A percentile compares a stretch with the other conserved stretches of the same genome.
Evolutionary conservation across 1,140 invertebrate genomes (phyloP).

Genomic region (Brachionus calyciflorus): DNA sequence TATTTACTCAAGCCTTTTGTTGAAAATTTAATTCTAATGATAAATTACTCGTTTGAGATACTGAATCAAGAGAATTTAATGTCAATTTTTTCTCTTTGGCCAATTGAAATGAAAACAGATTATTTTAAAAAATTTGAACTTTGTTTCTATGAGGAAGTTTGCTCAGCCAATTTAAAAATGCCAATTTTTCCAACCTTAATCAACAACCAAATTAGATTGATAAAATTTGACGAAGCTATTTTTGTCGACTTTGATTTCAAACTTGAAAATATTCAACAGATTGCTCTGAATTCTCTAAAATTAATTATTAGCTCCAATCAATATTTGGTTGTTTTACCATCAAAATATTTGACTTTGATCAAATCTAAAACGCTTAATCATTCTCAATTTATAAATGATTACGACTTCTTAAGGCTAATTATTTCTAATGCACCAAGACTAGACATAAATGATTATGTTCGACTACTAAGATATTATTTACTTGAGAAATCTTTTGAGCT

Average conservation of each 20-base stretch:
- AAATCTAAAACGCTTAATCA: not conserved
- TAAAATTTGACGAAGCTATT: not conserved
- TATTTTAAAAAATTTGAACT: slow-evolving; percentile 16
- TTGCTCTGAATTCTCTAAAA: not conserved
- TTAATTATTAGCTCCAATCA: not conserved
- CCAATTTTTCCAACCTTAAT: not conserved
- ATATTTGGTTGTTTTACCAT: not conserved
- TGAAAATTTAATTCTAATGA: not conserved
- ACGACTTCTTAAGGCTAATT: not conserved
- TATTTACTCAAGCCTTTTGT: not conserved
- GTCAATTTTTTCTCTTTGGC: not conserved
- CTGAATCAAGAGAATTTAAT: not conserved
- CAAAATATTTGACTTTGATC: not conserved
- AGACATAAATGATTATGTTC: not conserved
- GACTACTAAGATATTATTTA: not conserved
- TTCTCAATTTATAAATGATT: slow-evolving; percentile 22
- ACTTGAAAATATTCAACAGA: not conserved
- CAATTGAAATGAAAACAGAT: not conserved
- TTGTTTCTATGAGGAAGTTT: not conserved
- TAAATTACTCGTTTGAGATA: not conserved
- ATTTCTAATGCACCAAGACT: not conserved
- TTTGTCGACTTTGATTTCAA: slow-evolving; percentile 28
- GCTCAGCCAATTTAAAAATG: not conserved
- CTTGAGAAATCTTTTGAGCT: not conserved
- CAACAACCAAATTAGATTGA: not conserved